Evolutionary conservation across 2,888 invertebrate genomes (phyloP), one percentile per base, ranked within the genome.

Genomic region (Eupeodes luniger): DNA sequence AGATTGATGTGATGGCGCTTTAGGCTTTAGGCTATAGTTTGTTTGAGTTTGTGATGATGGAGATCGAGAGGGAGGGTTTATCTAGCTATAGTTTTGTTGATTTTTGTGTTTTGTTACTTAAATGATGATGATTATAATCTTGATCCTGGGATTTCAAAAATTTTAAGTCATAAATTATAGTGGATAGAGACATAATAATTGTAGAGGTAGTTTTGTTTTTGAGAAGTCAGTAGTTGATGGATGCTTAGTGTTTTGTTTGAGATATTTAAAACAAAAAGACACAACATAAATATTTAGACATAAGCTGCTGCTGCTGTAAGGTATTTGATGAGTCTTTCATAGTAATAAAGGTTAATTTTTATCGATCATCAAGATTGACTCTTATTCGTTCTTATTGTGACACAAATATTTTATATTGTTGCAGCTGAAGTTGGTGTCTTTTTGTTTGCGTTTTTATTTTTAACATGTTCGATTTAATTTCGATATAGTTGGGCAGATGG

Each of bases 1-100:
- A 72, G 87, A 87, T 87, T 76, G 87, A 87, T 87, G 80, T 72
- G 64, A 80, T 72, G 64, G 62, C 72, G 59, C 72, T 57, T 44
- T 66, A 16, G 64, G 49, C 47, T 55, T 44, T 66, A n/a, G 64
- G 49, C 47, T 55, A 59, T 27, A 59, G 49, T 14, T 16, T 61
- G 62, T 36, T 67, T 74, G 49, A 69, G 64, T 62, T 59, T 27
- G 9, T 27, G 5, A 7, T 1, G n/a, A n/a, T 14, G 9, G n/a
- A 59, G 7, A 9, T 27, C 1, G 5, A 57, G 27, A 40, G 61
- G 82, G 82, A 40, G 40, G 9, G 40, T 40, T 27, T 27, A 40
- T 40, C 40, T 78, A 53, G n/a, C 10, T 44, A 27, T 61, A 78
- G 72, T 57, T 78, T 64, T 49, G 76, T 70, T 61, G 49, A 27